These are phyloP conservation scores for Thamnophis sirtalis DNA, from an alignment of 2,113 vertebrate genomes.

Conservation along the genomic window DNA sequence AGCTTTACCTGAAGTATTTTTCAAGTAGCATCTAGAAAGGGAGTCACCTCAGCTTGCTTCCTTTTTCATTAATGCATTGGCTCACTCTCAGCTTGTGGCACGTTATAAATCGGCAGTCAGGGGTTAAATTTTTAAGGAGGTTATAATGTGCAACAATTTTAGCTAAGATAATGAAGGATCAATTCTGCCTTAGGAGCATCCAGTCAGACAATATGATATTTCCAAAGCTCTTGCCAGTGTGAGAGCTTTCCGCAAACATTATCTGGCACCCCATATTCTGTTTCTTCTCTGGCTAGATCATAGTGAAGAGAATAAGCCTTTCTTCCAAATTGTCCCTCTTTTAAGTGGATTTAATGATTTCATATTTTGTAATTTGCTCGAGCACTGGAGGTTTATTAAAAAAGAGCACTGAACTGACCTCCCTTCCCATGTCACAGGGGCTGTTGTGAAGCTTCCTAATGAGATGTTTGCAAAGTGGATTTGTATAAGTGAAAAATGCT, in stretches of 20 bases:
- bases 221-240: background rate
- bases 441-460: conserved; percentile 28
- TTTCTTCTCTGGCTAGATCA: background rate
- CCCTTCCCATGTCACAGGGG: conserved; percentile 17
- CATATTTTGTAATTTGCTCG: conserved; percentile 48
- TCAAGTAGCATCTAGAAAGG: background rate
- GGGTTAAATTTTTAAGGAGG: background rate
- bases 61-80: background rate
- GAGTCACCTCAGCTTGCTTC: background rate
- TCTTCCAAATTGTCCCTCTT: conserved; percentile 7
- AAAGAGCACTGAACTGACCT: conserved; percentile 50
- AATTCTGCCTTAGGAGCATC: background rate
- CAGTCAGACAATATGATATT: background rate
- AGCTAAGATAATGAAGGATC: background rate
- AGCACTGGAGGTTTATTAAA: conserved; percentile 52
- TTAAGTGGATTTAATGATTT: conserved; percentile 46
- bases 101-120: background rate
- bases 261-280: background rate
- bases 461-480: conserved; percentile 33
- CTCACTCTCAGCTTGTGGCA: background rate
- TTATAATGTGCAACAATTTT: conserved; percentile 5
- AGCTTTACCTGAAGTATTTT: background rate
- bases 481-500: conserved; percentile 26
- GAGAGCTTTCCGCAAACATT: conserved; percentile 1
- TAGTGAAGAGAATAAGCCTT: conserved; percentile 11